phyloP scores from a whole-genome alignment of 2,113 vertebrate species.

The Antigone vipio region DNA sequence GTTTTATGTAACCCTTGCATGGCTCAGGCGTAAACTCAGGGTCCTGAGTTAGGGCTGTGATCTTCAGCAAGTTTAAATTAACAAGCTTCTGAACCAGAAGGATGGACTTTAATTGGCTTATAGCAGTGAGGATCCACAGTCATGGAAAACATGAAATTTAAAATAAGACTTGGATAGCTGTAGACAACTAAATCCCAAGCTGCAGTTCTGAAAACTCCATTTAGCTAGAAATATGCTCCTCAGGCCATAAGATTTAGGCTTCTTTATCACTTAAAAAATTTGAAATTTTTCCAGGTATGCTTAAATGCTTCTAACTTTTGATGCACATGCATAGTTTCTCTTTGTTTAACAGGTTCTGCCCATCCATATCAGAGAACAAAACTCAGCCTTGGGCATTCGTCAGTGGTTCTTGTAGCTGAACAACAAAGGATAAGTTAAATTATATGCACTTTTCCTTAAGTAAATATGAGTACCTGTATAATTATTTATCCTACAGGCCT shows the following conservation, averaged over 20 bases:
- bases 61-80: background rate
- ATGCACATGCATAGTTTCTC: too few relatives aligned
- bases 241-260: background rate
- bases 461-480: conserved; percentile 3
- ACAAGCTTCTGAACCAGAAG: background rate
- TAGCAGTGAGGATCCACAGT: background rate
- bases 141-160: background rate
- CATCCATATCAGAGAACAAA: background rate
- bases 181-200: background rate
- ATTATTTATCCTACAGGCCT: conserved; percentile 28
- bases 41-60: background rate
- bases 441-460: conserved; percentile 23
- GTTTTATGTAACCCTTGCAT: background rate
- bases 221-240: background rate
- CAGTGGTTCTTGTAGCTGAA: background rate
- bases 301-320: too few relatives aligned
- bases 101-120: background rate
- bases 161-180: background rate
- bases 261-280: too few relatives aligned
- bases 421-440: conserved; percentile 33
- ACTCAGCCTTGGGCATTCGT: background rate
- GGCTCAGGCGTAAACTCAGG: background rate
- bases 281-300: too few relatives aligned
- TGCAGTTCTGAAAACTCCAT: background rate
- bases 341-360: too few relatives aligned